A percentile compares a stretch with the other conserved stretches of the same genome.
Evolutionary conservation across 2,113 vertebrate species (phyloP).

Genomic region (Ictalurus furcatus): DNA sequence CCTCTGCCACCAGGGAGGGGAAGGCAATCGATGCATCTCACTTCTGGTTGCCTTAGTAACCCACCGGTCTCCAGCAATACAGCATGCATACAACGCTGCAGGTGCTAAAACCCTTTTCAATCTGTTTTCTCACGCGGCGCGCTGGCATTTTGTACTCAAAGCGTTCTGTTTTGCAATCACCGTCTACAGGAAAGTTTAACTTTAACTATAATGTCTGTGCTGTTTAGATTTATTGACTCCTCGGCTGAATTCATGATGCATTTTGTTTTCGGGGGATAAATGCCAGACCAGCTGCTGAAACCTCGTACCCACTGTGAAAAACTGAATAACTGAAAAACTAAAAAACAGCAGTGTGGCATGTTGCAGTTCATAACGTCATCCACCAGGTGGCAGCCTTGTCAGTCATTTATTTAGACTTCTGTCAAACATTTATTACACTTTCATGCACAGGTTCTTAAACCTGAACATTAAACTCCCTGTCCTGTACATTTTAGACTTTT

Average conservation of each 20-base stretch:
- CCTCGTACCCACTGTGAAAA: background rate
- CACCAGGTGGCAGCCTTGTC: slow-evolving; percentile 48
- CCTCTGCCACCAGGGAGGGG: slow-evolving; percentile 59
- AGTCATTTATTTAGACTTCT: background rate
- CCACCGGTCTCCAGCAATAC: slow-evolving; percentile 16
- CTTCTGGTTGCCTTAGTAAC: slow-evolving; percentile 69
- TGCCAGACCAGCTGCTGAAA: background rate
- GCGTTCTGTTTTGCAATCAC: slow-evolving; percentile 20
- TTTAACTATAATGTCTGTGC: slow-evolving; percentile 7
- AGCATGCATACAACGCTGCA: slow-evolving; percentile 38
- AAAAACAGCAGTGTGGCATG: background rate
- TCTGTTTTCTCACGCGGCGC: slow-evolving; percentile 28
- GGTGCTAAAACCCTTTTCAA: slow-evolving; percentile 52
- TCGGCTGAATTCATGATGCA: background rate
- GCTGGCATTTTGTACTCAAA: slow-evolving; percentile 49
- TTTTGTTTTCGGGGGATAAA: background rate
- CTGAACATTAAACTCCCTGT: background rate
- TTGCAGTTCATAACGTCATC: slow-evolving; percentile 18
- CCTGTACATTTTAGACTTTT: background rate
- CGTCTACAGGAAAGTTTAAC: slow-evolving; percentile 1
- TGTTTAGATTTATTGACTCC: slow-evolving; percentile 15
- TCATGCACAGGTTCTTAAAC: background rate
- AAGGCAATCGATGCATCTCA: slow-evolving; percentile 64
- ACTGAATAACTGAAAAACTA: background rate
- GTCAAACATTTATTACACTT: background rate